Evolutionary conservation across 2,113 vertebrate genomes (phyloP).

Genomic region (Xyliphius kryptos): DNA sequence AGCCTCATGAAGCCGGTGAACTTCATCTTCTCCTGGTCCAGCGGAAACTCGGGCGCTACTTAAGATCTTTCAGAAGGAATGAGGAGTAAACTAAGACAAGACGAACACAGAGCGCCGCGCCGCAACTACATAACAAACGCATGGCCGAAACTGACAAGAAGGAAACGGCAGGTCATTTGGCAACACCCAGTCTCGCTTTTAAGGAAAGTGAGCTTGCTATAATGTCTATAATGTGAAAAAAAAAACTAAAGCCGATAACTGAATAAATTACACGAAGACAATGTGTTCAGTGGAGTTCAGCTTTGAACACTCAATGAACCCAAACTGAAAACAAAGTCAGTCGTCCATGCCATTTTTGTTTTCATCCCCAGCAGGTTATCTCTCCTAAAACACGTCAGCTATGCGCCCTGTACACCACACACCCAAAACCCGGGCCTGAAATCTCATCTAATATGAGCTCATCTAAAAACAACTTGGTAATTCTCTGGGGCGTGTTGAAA

Average conservation of each 20-base stretch:
- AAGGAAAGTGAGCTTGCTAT: background rate
- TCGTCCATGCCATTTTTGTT: background rate
- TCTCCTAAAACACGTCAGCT: constrained; percentile 5
- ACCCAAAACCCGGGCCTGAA: background rate
- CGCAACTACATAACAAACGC: background rate
- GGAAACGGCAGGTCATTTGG: background rate
- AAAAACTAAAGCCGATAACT: background rate
- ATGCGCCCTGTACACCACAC: background rate
- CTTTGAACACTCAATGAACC: too few species aligned
- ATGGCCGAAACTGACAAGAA: constrained; percentile 13
- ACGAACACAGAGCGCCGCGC: background rate
- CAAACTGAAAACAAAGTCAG: too few species aligned
- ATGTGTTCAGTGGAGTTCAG: too few species aligned
- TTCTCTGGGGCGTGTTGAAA: background rate
- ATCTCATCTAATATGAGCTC: background rate
- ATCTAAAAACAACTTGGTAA: background rate
- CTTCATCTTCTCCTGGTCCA: constrained; percentile 66
- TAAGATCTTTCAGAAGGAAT: constrained; percentile 1
- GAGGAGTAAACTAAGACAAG: background rate
- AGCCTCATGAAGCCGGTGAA: constrained; percentile 91
- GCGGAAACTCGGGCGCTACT: background rate
- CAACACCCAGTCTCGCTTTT: background rate
- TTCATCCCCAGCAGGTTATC: constrained; percentile 1
- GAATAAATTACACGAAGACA: too few species aligned
- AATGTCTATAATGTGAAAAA: too few species aligned